phyloP scores from a whole-genome alignment of 2,113 vertebrate species.

The Axis porcinus region DNA sequence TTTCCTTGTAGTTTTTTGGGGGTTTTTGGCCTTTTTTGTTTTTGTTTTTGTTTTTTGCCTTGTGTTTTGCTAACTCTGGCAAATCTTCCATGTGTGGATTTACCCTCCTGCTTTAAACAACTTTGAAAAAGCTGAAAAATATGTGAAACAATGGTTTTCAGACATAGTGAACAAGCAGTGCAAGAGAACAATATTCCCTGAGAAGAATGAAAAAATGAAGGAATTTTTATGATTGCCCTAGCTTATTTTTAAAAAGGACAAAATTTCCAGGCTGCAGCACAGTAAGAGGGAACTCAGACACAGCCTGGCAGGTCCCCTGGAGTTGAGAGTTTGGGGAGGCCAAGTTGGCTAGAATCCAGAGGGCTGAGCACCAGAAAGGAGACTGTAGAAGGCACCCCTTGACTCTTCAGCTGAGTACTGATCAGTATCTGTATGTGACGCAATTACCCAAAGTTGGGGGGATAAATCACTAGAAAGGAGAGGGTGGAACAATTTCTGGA shows the following conservation, averaged over 20 bases:
- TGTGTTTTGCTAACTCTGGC: neutral
- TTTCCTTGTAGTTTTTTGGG: neutral
- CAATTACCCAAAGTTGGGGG: neutral
- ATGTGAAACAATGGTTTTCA: neutral
- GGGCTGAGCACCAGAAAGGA: neutral
- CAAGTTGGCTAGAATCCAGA: neutral
- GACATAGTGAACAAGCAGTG: neutral
- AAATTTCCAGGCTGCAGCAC: neutral
- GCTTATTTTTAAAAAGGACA: neutral
- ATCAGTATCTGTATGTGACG: neutral
- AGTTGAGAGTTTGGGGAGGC: neutral
- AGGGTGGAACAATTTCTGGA: neutral
- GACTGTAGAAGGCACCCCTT: neutral
- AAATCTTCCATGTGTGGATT: neutral
- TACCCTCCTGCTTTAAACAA: neutral
- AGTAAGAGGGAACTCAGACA: neutral
- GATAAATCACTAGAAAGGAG: neutral
- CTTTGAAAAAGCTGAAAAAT: neutral
- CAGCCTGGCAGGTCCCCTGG: neutral
- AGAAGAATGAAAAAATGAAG: neutral
- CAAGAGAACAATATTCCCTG: neutral
- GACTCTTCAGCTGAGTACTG: neutral
- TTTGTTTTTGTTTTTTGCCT: neutral
- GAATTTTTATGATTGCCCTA: neutral
- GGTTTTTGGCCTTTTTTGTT: accelerated